Evolutionary conservation across 2,113 vertebrate genomes (phyloP).

Genomic region (Cephalopholis sonnerati): DNA sequence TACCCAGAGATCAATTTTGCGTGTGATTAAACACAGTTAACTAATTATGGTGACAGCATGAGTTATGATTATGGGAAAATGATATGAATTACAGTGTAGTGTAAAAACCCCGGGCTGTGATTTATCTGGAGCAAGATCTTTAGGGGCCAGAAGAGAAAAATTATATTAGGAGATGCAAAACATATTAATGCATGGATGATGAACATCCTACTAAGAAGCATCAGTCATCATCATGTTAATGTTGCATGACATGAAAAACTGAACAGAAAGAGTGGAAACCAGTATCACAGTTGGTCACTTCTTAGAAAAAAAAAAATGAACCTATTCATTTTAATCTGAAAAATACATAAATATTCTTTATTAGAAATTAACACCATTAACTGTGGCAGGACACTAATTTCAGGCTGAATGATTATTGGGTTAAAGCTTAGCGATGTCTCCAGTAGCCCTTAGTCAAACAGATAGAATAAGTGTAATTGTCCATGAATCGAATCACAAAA

Average conservation of each 20-base stretch:
- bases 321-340: not conserved
- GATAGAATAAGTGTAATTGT: not conserved
- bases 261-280: not conserved
- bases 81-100: constrained; percentile 67
- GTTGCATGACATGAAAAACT: constrained; percentile 37
- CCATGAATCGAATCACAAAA: not conserved
- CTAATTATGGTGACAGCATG: constrained; percentile 74
- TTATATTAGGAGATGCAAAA: constrained; percentile 65
- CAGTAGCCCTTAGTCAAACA: not conserved
- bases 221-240: constrained; percentile 63
- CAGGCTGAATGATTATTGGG: not conserved
- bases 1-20: constrained; percentile 74
- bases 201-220: constrained; percentile 58
- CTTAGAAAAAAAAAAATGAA: not conserved
- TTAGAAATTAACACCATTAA: constrained; percentile 12
- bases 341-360: not conserved
- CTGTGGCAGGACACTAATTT: not conserved
- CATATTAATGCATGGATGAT: constrained; percentile 70
- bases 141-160: constrained; percentile 47
- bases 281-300: not conserved
- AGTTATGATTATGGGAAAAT: constrained; percentile 75
- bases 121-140: constrained; percentile 70
- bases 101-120: constrained; percentile 52
- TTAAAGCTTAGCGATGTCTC: constrained; percentile 7
- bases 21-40: constrained; percentile 77